Evolutionary conservation across 2,888 invertebrate genomes (phyloP), one percentile per base, ranked within the genome.

Genomic region (Drosophila parthenogenetica): DNA sequence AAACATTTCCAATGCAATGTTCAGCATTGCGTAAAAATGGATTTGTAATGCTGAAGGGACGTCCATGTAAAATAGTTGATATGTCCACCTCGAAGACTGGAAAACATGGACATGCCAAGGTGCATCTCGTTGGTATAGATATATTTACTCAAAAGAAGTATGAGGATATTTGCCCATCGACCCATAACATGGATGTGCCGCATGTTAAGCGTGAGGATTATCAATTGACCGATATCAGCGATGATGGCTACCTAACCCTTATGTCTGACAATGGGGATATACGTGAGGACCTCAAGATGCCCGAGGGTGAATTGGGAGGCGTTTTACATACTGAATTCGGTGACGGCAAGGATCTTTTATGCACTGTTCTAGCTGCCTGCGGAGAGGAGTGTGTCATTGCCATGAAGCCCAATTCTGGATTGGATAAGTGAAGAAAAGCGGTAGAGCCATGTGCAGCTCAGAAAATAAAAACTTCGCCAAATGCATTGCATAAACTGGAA

Each of bases 51-150:
- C 95, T 99, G 89, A 99, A 99, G 94, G 95, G 96, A 77, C 96
- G 98, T 91, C 99, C 99, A 67, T 99, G 99, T 94, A 99, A 99
- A 95, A 99, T 99, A 91, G 99, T 99, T 69, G 99, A 99, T 94
- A 99, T 99, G 99, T 98, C 98, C 82, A 99, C 99, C 89, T 99
- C 99, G 55, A 99, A 99, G 94, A 99, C 99, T 90, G 99, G 99
- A 89, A 99, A 99, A 93, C 99, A 99, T 93, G 99, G 99, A 82
- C 99, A 99, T 93, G 99, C 99, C 92, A 99, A 99, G 94, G 98
- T 99, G 81, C 98, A 98, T 93, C 93, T 98, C 93, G 97, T 98
- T 89, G 98, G 97, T 89, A 95, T 98, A 87, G 98, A 98, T 93
- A 97, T 98, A 92, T 98, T 98, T 93, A 94, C 93, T 77, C 94